Evolutionary conservation across 2,113 vertebrate species (phyloP), one percentile per base, ranked within the genome.

Genomic region (Hemicordylus capensis): DNA sequence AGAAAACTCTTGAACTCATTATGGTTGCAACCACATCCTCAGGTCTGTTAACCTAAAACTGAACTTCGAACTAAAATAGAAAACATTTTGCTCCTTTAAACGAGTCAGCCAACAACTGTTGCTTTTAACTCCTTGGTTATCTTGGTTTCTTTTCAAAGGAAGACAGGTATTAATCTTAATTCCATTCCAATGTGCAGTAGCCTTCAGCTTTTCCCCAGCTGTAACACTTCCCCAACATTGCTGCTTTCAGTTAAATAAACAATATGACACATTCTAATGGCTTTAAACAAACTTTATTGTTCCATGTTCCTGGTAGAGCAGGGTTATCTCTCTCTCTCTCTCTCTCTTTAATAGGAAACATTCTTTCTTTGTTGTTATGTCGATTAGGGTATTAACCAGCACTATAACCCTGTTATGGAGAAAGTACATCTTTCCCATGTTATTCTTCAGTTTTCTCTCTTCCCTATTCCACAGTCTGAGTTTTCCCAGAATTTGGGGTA

Each of bases 31-130:
- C 92, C 92, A 93, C 90, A 95, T 94, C 94, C 91, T 93, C 91
- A 70, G 80, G 89, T 89, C 92, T 94, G 91, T 95, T 95, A 95
- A 95, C 94, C 94, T 93, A 92, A 90, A 90, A 85, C 90, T 95
- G 94, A 95, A 95, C 94, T 94, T 94, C 85, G 77, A 93, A 89
- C 83, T 72, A 63, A 79, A 85, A 85, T 72, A n/a, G 58, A 51
- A 46, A 34, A 44, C 76, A 87, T 84, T 86, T 91, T 86, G 78
- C 59, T 89, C 89, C 83, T 86, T n/a, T 81, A 87, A 76, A 88
- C 59, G 80, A 91, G 88, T 67, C 34, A 88, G 89, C 89, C 86
- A 78, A 14, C 87, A 69, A 90, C 85, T 90, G 89, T 89, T 92
- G 93, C n/a, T 93, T 90, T 93, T 86, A 85, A 75, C 87, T 88